Base-by-base conservation (phyloP, 2,797 vertebrate species). In the Okamejei kenojei region DNA sequence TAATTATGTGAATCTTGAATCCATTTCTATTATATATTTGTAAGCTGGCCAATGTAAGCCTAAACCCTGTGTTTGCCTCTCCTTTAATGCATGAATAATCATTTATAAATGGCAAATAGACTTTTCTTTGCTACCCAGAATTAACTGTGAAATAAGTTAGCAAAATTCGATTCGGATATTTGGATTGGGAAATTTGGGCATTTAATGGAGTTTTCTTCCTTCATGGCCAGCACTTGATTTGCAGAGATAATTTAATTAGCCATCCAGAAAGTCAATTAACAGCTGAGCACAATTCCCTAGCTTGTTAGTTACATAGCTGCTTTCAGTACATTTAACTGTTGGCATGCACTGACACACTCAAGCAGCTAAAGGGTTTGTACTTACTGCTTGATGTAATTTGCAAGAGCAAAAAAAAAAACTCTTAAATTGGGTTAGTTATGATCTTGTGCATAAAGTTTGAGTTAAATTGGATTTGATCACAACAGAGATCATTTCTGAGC, bases 191-290 rank as follows among this genome's bases (percentile, higher is more conserved):
- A 74, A 92, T 76, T 76, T 92, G 32, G 23, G 90, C 23, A 74
- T 76, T 92, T 92, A 92, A 92, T 92, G 65, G 71, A 54, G 71
- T 92, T 92, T 92, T 45, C 17, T n/a, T 76, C 68, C 23, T 76
- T 92, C 71, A 74, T 92, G 13, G 58, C 38, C 38, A 76, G 10
- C 71, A 73, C 21, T 29, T 74, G 21, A 23, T 91, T 68, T 74
- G 35, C 23, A 74, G 90, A 74, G 68, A 54, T 91, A 71, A 91
- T n/a, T 58, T 92, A 54, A 45, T 73, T 92, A 76, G 71, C 23
- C 68, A 73, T 92, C 71, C 68, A 74, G 71, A 74, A 91, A 73
- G 38, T 91, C 68, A 91, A 74, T 91, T 91, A 91, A 54, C 26
- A 71, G 21, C 35, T 74, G 71, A 54, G 68, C 38, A 91, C 35